Base-by-base conservation (phyloP, 2,888 invertebrate species). In the Drosophila rubida region DNA sequence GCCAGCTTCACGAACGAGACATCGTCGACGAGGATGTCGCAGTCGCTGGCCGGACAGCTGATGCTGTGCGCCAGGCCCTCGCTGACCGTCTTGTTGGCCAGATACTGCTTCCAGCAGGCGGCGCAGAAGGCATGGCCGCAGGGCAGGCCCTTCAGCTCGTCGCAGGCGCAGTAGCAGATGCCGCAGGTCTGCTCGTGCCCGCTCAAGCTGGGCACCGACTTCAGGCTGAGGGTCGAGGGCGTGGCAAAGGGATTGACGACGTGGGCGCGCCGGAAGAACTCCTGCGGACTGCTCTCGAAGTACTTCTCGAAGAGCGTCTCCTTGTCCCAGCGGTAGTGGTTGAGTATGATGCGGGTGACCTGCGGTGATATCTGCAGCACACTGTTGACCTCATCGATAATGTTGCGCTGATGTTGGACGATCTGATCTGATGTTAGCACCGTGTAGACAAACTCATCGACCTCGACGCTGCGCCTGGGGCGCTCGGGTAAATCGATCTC, bases 271-370 rank as follows among this genome's bases (percentile, higher is more conserved):
- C 95, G 94, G 92, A 99, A 99, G 84, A 99, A 94, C 91, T 97
- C 96, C 86, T 98, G 98, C 90, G 97, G 97, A 93, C 98, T 97
- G 25, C 96, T 96, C 93, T 97, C 99, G 91, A 98, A 99, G 93
- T 96, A 98, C 91, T 96, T 94, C 93, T 99, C 99, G 96, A 99
- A 97, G 63, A 99, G 93, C 92, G 98, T 98, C 92, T 99, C 99
- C 93, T 98, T 98, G 92, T 99, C 99, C 99, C 99, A 99, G 93
- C 97, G 97, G 92, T 98, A 99, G 92, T 99, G 98, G 93, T 99
- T 98, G 87, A 99, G 93, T 78, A 99, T 94, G 92, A 99, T 98
- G 84, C 99, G 94, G 72, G 97, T 98, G 57, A 97, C 96, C 58
- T 97, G 97, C 61, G 96, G 95, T 73, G 97, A 96, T 91, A 97